phyloP scores from a whole-genome alignment of 1,140 invertebrate genomes.

The Meloidogyne hapla region DNA sequence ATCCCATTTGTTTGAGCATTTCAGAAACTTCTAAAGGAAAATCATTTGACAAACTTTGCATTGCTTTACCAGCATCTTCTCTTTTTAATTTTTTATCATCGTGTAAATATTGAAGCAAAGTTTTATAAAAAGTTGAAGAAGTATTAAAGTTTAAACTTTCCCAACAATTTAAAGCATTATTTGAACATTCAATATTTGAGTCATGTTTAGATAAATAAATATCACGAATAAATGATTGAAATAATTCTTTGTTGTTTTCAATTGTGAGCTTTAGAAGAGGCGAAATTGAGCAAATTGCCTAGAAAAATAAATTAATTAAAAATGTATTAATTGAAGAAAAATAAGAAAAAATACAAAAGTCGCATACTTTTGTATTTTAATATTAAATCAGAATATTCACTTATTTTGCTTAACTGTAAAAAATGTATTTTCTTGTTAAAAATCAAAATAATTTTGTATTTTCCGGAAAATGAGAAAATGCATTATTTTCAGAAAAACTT shows the following conservation, averaged over 20 bases:
- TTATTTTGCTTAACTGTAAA: too few relatives aligned
- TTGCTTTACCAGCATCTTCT: slow-evolving; percentile 24
- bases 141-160: slow-evolving; percentile 31
- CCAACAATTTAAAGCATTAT: slow-evolving; percentile 59
- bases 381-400: too few relatives aligned
- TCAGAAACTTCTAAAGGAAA: slow-evolving; percentile 35
- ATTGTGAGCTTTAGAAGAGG: slow-evolving; percentile 15
- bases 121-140: slow-evolving; percentile 19
- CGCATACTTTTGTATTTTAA: too few relatives aligned
- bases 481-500: too few relatives aligned
- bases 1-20: slow-evolving; percentile 69
- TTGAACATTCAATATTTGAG: slow-evolving; percentile 58
- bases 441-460: too few relatives aligned
- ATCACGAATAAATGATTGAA: slow-evolving; percentile 69
- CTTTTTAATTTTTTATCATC: slow-evolving; percentile 11
- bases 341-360: too few relatives aligned
- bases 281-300: slow-evolving; percentile 15
- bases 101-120: slow-evolving; percentile 6
- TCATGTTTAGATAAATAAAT: slow-evolving; percentile 65
- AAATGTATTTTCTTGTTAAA: too few relatives aligned
- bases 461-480: too few relatives aligned
- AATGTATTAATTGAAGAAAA: too few relatives aligned
- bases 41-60: slow-evolving; percentile 17
- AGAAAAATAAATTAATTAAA: background rate
- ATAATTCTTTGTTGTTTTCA: slow-evolving; percentile 68